Conservation (phyloP, 2,797 vertebrate species). For the Florisuga fusca region DNA sequence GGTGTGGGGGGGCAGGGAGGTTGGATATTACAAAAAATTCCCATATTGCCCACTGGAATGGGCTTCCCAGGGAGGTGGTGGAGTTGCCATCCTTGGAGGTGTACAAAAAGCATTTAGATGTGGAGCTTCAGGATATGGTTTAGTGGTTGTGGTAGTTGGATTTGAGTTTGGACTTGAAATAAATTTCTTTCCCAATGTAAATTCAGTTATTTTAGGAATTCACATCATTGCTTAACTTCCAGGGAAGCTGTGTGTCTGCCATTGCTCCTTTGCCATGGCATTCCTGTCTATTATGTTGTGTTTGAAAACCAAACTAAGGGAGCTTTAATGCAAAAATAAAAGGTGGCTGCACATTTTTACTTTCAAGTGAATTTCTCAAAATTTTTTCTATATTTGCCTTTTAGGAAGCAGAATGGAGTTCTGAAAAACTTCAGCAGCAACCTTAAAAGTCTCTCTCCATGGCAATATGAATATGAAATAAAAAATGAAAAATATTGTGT, state of each 20-base stretch:
- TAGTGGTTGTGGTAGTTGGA: too few relatives aligned
- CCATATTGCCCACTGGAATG: too few relatives aligned
- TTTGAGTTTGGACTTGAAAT: not conserved
- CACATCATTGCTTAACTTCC: not conserved
- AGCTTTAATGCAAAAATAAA: not conserved
- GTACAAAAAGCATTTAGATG: too few relatives aligned
- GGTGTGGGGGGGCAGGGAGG: too few relatives aligned
- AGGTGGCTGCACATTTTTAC: not conserved
- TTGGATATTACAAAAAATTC: too few relatives aligned
- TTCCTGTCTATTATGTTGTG: not conserved
- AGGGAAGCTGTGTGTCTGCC: not conserved
- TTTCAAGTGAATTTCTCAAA: not conserved
- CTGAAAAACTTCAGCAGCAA: not conserved
- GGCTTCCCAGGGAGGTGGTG: too few relatives aligned
- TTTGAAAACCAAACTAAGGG: constrained; percentile 4
- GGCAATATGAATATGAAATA: not conserved
- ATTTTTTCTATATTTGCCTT: not conserved
- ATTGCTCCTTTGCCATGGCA: not conserved
- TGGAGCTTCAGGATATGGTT: too few relatives aligned
- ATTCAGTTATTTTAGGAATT: not conserved
- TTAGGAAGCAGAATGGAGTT: constrained; percentile 1
- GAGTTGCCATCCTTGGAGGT: too few relatives aligned
- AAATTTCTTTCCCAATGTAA: not conserved
- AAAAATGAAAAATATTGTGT: not conserved
- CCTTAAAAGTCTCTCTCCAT: not conserved